Conservation (phyloP, 2,888 invertebrate genomes). For the Reticulitermes lucifugus region DNA sequence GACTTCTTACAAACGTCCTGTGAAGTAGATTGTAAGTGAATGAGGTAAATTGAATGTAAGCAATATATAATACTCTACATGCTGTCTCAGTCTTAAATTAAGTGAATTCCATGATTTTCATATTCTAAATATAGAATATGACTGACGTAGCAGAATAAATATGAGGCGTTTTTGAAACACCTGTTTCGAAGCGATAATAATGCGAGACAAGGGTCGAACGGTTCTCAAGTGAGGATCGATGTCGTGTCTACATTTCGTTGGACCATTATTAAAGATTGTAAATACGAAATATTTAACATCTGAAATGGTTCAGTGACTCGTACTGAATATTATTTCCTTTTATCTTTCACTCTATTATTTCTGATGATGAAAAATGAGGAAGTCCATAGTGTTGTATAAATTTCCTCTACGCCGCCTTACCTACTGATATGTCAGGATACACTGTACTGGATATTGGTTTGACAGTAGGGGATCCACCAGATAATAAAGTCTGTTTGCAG, state of each 20-base stretch:
- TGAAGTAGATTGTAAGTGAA: too few species aligned
- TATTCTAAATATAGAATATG: too few species aligned
- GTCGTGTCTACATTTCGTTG: background rate
- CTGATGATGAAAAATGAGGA: background rate
- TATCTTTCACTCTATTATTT: background rate
- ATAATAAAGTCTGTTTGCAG: conserved; percentile 29
- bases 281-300: background rate
- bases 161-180: background rate
- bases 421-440: conserved; percentile 1
- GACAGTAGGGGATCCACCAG: conserved; percentile 10
- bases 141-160: too few species aligned
- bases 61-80: too few species aligned
- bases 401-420: background rate
- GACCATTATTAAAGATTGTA: background rate
- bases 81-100: too few species aligned
- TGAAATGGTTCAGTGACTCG: too few species aligned
- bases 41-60: too few species aligned
- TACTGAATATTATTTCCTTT: too few species aligned
- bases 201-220: background rate
- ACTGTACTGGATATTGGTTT: conserved; percentile 3
- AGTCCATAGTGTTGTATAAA: conserved; percentile 10
- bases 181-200: background rate
- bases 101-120: too few species aligned
- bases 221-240: too few species aligned
- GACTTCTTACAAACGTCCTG: too few species aligned